Conservation (phyloP, 2,888 invertebrate species). For the Sphinx pinastri region DNA sequence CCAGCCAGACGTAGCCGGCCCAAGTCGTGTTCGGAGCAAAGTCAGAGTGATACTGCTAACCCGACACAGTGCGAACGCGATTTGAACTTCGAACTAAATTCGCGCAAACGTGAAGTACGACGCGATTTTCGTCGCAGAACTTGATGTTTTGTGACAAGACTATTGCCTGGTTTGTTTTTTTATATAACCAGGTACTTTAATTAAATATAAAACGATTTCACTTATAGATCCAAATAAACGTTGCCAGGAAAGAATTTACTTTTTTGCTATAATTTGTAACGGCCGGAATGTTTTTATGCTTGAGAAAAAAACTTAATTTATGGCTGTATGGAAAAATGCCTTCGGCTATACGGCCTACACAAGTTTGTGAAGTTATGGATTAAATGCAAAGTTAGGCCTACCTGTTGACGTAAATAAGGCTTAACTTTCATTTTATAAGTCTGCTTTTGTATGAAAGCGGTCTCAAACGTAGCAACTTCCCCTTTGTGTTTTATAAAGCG, state of each 20-base stretch:
- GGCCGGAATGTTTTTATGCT: not conserved
- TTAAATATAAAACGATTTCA: too few relatives aligned
- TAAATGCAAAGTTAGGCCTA: not conserved
- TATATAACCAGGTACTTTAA: too few relatives aligned
- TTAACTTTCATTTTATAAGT: slow-evolving; percentile 8
- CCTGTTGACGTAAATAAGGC: slow-evolving; percentile 2
- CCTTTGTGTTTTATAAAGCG: slow-evolving; percentile 10
- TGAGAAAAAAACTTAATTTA: not conserved
- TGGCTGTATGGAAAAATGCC: not conserved
- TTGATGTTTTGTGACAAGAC: not conserved
- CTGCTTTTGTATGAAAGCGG: not conserved
- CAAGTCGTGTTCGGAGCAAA: slow-evolving; percentile 45
- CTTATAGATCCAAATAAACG: too few relatives aligned
- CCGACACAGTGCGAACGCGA: slow-evolving; percentile 49
- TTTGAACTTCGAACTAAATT: slow-evolving; percentile 47
- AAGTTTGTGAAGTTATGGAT: not conserved
- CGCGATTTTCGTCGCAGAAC: slow-evolving; percentile 20
- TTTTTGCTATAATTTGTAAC: not conserved
- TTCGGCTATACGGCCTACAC: not conserved
- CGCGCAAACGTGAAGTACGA: slow-evolving; percentile 48
- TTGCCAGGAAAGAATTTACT: too few relatives aligned
- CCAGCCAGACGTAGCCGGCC: slow-evolving; percentile 9
- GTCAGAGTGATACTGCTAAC: slow-evolving; percentile 52
- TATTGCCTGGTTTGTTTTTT: too few relatives aligned
- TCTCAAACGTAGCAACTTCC: not conserved